Evolutionary conservation across 2,113 vertebrate genomes (phyloP), one percentile per base, ranked within the genome.

Genomic region (Capreolus pygargus): DNA sequence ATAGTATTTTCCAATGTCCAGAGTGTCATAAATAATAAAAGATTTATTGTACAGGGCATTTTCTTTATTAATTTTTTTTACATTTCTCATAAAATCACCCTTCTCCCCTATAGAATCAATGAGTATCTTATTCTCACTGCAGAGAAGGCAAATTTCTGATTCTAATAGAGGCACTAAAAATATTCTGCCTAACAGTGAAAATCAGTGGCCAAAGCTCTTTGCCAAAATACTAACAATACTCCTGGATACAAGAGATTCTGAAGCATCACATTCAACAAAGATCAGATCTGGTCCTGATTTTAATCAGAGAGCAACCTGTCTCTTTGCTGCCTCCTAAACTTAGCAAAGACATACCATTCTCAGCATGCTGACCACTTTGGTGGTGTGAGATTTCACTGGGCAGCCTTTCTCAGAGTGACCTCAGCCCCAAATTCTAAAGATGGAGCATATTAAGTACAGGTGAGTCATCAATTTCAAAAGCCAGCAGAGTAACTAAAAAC

Each of bases 391-490:
- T 97, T 98, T 97, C 97, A 90, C 55, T 84, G 79, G 92, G 91
- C 83, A 97, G 52, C 79, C 89, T 94, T 4, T 4, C 83, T 96
- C 60, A 88, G 90, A 76, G 60, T 95, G 96, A 97, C 96, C 95
- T 97, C 94, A 97, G 97, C 43, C 85, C 54, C 16, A 76, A 85
- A 92, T 45, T 95, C 93, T 92, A 93, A 97, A 97, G 76, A 97
- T 61, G 94, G 93, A 95, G 94, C 76, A 54, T 58, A 86, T 91
- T 86, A 97, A 98, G 91, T 61, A 43, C 94, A 98, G 86, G 95
- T 97, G 97, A 98, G 95, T 97, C 96, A 98, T 97, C 94, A 58
- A 39, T 88, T 97, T 97, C 57, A 97, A 97, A 98, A 97, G 58
- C 82, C 89, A 93, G 54, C 36, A 94, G 60, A 60, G 45, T 93